phyloP scores from a whole-genome alignment of 1,140 invertebrate genomes.

The Nasonia vitripennis region DNA sequence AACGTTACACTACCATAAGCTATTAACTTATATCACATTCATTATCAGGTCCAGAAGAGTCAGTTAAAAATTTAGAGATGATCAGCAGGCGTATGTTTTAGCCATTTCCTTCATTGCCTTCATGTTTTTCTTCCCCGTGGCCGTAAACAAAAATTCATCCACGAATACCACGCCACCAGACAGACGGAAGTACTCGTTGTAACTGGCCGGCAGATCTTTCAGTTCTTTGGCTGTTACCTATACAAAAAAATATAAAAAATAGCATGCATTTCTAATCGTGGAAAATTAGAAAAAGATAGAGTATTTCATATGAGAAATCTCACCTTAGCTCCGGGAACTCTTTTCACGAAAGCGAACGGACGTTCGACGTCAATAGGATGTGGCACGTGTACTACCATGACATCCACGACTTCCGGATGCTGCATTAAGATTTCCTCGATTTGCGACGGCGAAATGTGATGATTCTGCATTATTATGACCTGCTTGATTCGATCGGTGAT shows the following conservation, averaged over 20 bases:
- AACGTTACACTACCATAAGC: no score
- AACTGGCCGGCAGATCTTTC: slow-evolving; percentile 8
- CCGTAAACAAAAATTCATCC: background rate
- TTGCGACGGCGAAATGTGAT: slow-evolving; percentile 77
- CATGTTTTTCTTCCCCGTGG: background rate
- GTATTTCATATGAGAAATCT: background rate
- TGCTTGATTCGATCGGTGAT: slow-evolving; percentile 78
- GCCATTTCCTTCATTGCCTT: slow-evolving; percentile 31
- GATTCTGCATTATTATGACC: slow-evolving; percentile 78
- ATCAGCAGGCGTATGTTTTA: background rate
- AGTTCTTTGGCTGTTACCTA: background rate
- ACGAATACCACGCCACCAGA: slow-evolving; percentile 22
- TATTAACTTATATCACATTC: background rate
- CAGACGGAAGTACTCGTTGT: slow-evolving; percentile 2
- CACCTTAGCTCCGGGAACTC: slow-evolving; percentile 41
- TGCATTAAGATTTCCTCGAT: slow-evolving; percentile 77
- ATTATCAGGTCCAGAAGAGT: background rate
- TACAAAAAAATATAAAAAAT: background rate
- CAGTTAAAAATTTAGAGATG: no score
- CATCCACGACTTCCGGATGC: slow-evolving; percentile 77
- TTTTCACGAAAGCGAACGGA: slow-evolving; percentile 76
- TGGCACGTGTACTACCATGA: slow-evolving; percentile 78
- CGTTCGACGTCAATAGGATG: slow-evolving; percentile 75
- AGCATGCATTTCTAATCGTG: background rate
- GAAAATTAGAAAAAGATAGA: background rate